Evolutionary conservation across 2,797 vertebrate genomes (phyloP).

Genomic region (Enteromius thamalakanensis): DNA sequence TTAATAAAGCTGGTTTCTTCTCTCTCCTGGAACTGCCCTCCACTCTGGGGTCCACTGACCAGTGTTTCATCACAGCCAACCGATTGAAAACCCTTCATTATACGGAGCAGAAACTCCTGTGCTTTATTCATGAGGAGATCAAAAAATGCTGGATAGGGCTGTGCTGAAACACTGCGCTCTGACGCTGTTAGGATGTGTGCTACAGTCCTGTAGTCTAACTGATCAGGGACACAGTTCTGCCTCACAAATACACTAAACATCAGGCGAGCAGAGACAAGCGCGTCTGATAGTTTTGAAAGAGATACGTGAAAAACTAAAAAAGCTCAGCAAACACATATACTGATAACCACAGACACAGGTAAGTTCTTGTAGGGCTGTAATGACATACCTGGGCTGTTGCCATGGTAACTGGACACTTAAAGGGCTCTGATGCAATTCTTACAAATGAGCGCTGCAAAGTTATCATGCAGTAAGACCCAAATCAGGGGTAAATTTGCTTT

Average conservation of each 20-base stretch:
- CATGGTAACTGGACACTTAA: constrained; percentile 46
- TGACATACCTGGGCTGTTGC: constrained; percentile 46
- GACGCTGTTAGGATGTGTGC: constrained; percentile 63
- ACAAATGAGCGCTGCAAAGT: constrained; percentile 26
- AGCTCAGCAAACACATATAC: constrained; percentile 25
- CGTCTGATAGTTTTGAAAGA: neutral
- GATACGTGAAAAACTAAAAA: constrained; percentile 13
- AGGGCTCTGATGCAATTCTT: constrained; percentile 56
- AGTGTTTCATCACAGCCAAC: constrained; percentile 70
- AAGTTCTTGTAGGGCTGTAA: constrained; percentile 53
- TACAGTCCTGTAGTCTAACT: constrained; percentile 57
- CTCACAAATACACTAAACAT: constrained; percentile 32
- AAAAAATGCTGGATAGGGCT: constrained; percentile 40
- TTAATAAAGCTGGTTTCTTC: constrained; percentile 60
- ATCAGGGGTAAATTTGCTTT: constrained; percentile 26
- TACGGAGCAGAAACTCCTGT: neutral
- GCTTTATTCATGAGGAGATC: neutral
- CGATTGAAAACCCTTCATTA: constrained; percentile 54
- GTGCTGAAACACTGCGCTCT: constrained; percentile 70
- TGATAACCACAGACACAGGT: constrained; percentile 48
- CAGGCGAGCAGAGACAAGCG: constrained; percentile 23
- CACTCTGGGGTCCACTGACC: constrained; percentile 61
- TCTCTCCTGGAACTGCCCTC: constrained; percentile 74
- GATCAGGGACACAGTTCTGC: constrained; percentile 39
- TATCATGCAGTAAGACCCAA: constrained; percentile 50